These are phyloP conservation scores for Unio delphinus DNA, from an alignment of 2,888 invertebrate species.

Conservation along the genomic window DNA sequence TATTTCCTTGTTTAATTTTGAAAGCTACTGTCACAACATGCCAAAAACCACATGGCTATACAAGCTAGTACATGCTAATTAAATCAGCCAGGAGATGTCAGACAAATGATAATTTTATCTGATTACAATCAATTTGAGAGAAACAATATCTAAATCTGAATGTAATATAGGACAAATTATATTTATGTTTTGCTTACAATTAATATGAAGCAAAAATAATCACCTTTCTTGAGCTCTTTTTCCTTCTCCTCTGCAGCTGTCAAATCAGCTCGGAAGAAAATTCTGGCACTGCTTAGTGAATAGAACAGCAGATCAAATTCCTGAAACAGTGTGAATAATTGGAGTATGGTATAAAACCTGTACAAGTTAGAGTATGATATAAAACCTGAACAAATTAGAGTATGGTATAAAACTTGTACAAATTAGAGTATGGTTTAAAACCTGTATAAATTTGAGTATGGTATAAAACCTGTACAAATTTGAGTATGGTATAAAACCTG, in stretches of 20 bases:
- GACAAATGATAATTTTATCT: background rate
- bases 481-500: too few relatives aligned
- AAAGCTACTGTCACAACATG: too few relatives aligned
- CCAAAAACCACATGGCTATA: too few relatives aligned
- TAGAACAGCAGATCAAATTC: slow-evolving; percentile 93
- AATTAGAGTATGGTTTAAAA: too few relatives aligned
- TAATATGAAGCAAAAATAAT: background rate
- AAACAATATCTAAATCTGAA: background rate
- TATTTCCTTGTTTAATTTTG: too few relatives aligned
- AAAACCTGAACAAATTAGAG: too few relatives aligned
- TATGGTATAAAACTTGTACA: too few relatives aligned
- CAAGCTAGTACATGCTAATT: too few relatives aligned
- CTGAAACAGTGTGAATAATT: slow-evolving; percentile 69
- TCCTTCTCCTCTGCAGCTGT: slow-evolving; percentile 65
- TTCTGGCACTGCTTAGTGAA: slow-evolving; percentile 92
- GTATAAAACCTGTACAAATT: too few relatives aligned
- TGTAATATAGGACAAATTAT: background rate
- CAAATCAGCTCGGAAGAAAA: slow-evolving; percentile 84
- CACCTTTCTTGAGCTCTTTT: slow-evolving; percentile 49
- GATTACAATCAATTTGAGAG: background rate
- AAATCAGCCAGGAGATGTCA: too few relatives aligned
- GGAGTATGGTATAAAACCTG: background rate
- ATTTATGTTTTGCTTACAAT: background rate
- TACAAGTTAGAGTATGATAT: too few relatives aligned
- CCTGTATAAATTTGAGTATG: too few relatives aligned